These are phyloP conservation scores for Romanogobio albipinnatus DNA, from an alignment of 2,113 vertebrate genomes.

Conservation along the genomic window DNA sequence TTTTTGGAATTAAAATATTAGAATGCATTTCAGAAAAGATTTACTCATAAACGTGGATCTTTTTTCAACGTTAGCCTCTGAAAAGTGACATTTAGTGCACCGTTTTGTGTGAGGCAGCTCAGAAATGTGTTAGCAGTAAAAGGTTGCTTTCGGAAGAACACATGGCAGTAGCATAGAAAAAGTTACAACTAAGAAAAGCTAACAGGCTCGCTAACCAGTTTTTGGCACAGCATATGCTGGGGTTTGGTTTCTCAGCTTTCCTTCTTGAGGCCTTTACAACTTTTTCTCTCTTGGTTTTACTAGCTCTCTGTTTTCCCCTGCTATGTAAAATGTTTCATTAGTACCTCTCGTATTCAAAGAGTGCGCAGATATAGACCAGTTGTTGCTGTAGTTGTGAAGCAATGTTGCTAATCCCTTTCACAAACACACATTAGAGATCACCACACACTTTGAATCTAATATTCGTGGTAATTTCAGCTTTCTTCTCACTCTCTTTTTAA, in stretches of 20 bases:
- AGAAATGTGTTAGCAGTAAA: constrained; percentile 20
- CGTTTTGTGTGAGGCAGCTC: constrained; percentile 41
- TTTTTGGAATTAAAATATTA: constrained; percentile 79
- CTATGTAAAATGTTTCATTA: constrained; percentile 66
- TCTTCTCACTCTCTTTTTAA: not conserved
- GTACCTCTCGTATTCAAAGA: constrained; percentile 35
- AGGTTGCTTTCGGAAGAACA: constrained; percentile 25
- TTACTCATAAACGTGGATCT: constrained; percentile 75
- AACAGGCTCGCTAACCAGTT: constrained; percentile 2
- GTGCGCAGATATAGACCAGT: constrained; percentile 40
- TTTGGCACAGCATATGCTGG: constrained; percentile 63
- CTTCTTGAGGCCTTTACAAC: constrained; percentile 70
- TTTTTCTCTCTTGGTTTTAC: constrained; percentile 66
- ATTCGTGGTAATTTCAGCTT: not conserved
- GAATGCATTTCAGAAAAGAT: constrained; percentile 74
- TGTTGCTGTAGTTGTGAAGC: constrained; percentile 37
- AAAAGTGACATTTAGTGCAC: constrained; percentile 5
- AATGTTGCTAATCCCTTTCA: constrained; percentile 49
- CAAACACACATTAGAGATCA: constrained; percentile 46
- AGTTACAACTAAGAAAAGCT: constrained; percentile 36
- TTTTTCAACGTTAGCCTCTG: constrained; percentile 51
- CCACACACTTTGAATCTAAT: constrained; percentile 25
- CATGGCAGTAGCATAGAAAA: constrained; percentile 39
- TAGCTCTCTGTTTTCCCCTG: constrained; percentile 57
- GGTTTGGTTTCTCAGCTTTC: constrained; percentile 71